Percentiles rank a stretch among this genome's conserved stretches.
phyloP scores from a whole-genome alignment of 2,888 invertebrate species.

The Perithous albicinctus region DNA sequence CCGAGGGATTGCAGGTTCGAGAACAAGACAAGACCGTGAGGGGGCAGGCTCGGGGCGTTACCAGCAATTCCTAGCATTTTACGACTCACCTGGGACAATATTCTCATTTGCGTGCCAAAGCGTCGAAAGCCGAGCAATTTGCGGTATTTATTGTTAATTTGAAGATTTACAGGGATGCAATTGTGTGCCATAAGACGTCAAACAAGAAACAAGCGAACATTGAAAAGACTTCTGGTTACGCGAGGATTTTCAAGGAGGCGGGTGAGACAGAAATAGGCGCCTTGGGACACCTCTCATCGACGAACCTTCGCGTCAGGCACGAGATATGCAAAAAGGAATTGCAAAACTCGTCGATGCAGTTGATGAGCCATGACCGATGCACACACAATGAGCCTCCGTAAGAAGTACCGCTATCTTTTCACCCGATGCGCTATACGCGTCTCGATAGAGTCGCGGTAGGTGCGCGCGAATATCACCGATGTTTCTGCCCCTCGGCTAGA shows the following conservation, averaged over 20 bases:
- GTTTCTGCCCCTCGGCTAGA: not conserved
- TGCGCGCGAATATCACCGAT: conserved; percentile 34
- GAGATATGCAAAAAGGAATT: conserved; percentile 67
- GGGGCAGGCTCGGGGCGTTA: conserved; percentile 56
- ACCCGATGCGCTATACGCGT: conserved; percentile 71
- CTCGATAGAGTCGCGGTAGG: conserved; percentile 69
- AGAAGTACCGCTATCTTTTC: conserved; percentile 81
- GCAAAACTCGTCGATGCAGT: conserved; percentile 74
- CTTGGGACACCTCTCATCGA: conserved; percentile 73
- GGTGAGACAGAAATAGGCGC: conserved; percentile 74
- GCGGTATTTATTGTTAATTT: conserved; percentile 80
- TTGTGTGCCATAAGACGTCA: conserved; percentile 6
- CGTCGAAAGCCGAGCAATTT: conserved; percentile 75
- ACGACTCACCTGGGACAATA: conserved; percentile 72
- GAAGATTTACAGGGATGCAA: conserved; percentile 74
- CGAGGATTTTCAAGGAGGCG: conserved; percentile 68
- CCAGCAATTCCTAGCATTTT: conserved; percentile 70
- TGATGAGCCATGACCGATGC: conserved; percentile 82
- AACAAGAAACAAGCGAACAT: conserved; percentile 2
- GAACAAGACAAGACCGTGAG: conserved; percentile 49
- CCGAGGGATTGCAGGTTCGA: conserved; percentile 35
- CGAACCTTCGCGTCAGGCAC: conserved; percentile 29
- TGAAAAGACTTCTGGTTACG: conserved; percentile 9
- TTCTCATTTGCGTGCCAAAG: conserved; percentile 72
- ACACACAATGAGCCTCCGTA: conserved; percentile 81